These are phyloP conservation scores for Buathra laborator DNA, from an alignment of 2,888 invertebrate genomes.

Conservation along the genomic window DNA sequence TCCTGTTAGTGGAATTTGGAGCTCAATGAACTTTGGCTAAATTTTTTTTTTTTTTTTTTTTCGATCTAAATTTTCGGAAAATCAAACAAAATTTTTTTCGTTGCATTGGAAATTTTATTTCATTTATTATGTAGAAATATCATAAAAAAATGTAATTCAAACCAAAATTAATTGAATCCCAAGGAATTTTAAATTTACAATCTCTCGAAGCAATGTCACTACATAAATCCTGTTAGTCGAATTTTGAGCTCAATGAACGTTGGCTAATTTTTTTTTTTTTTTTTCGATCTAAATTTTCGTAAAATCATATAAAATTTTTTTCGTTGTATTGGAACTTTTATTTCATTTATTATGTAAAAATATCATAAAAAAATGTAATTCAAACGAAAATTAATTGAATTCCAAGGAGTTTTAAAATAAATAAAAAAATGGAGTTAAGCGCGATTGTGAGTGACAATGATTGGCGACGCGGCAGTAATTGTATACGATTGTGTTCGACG, in stretches of 20 bases:
- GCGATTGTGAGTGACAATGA: background rate
- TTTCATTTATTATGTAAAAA: background rate
- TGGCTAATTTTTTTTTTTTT: background rate
- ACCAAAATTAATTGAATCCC: background rate
- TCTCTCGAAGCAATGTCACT: background rate
- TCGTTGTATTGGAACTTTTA: background rate
- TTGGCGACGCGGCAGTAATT: background rate
- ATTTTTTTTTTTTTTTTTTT: background rate
- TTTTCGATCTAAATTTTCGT: background rate
- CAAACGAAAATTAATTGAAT: background rate
- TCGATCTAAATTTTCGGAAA: background rate
- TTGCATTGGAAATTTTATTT: background rate
- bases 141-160: background rate
- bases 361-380: background rate
- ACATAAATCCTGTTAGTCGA: background rate
- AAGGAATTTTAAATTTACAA: constrained; percentile 10
- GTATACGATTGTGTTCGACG: background rate
- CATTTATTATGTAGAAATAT: background rate
- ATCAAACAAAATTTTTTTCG: no score
- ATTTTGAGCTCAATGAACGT: background rate
- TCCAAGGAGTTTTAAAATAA: background rate
- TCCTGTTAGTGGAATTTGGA: background rate
- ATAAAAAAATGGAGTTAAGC: background rate
- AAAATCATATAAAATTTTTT: background rate
- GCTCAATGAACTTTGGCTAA: background rate